phyloP scores from a whole-genome alignment of 2,113 vertebrate genomes.

The Notiomystis cincta region DNA sequence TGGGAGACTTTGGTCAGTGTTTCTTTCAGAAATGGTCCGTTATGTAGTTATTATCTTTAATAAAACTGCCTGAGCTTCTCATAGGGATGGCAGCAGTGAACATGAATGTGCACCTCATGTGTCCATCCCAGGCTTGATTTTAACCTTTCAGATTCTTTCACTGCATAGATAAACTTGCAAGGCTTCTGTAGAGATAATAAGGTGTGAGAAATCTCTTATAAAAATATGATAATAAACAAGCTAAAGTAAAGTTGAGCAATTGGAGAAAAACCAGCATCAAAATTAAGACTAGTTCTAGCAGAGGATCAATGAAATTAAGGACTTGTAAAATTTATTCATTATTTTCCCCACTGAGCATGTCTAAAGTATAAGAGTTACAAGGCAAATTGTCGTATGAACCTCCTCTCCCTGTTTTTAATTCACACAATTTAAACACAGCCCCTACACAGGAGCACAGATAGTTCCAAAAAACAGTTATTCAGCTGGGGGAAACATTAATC shows the following conservation, averaged over 20 bases:
- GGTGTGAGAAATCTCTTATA: not conserved
- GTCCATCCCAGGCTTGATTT: not conserved
- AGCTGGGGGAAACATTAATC: conserved; percentile 58
- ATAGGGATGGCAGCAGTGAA: not conserved
- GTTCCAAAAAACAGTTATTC: not conserved
- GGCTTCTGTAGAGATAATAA: not conserved
- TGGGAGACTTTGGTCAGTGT: not conserved
- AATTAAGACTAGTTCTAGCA: not conserved
- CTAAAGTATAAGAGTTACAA: not conserved
- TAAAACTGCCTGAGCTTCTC: not conserved
- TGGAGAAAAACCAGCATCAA: not conserved
- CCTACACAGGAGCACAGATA: not conserved
- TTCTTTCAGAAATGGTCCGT: not conserved
- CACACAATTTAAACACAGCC: not conserved
- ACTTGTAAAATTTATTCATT: not conserved
- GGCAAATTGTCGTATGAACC: not conserved
- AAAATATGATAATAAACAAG: not conserved
- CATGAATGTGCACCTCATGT: not conserved
- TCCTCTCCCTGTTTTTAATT: conserved; percentile 17
- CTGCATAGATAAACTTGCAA: not conserved
- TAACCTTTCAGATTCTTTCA: not conserved
- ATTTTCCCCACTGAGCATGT: not conserved
- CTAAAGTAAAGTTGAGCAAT: not conserved
- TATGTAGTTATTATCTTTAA: rapidly evolving
- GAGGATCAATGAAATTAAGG: not conserved